Evolutionary conservation across 2,797 vertebrate genomes (phyloP), one percentile per base, ranked within the genome.

Genomic region (Yasuhikotakia modesta): DNA sequence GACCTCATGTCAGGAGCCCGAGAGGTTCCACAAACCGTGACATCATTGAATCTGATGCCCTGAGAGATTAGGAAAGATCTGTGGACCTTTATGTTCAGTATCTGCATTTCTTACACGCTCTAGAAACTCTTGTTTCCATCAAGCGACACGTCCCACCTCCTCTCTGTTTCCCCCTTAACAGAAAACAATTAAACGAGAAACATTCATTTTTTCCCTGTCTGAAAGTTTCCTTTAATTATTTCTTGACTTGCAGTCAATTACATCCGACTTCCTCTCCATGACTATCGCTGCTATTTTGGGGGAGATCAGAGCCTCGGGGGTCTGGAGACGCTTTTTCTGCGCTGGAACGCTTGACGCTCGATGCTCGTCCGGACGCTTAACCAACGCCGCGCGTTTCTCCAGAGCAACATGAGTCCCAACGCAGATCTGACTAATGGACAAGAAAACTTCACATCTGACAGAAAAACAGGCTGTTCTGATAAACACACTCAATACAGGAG

Each of bases 151-250:
- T 88, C 70, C 79, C 82, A 87, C 85, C 85, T 30, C 5, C 17
- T 43, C 7, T 35, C 27, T 19, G 5, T 10, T 10, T 43, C n/a
- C 3, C 13, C 4, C 21, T 48, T 61, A 7, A 7, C 87, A 88
- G 85, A 90, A 92, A 88, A 89, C 89, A 86, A 91, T 91, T 92
- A 92, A 91, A 91, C 84, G 86, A 91, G 89, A 90, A 83, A 87
- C 88, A 91, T 94, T 92, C 78, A 91, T 92, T 27, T 63, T 90
- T 86, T 86, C 85, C 64, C 83, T 88, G 90, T 92, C 90, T 90
- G 91, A 93, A 89, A 91, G 90, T 88, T 92, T 91, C 87, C 88
- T 91, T 92, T 93, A 93, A 93, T 93, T 94, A 94, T 92, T 90
- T 89, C 90, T 90, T 86, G 87, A 87, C 90, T 92, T 92, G 92